Conservation (phyloP, 2,113 vertebrate genomes). For the Speoplatyrhinus poulsoni region DNA sequence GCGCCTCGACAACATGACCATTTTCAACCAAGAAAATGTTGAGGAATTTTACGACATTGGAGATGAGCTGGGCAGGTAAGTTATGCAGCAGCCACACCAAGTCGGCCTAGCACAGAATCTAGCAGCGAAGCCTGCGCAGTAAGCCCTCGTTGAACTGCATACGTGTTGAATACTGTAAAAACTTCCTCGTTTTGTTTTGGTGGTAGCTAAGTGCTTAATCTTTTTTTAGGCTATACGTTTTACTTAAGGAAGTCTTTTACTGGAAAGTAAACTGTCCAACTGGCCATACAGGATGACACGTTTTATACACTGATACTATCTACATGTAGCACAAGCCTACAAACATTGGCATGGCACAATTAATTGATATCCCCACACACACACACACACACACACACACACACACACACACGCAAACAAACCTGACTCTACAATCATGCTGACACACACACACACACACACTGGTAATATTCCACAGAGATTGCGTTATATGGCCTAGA, state of each 20-base stretch:
- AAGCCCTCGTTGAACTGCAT: not conserved
- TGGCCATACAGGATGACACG: too few relatives aligned
- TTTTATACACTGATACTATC: too few relatives aligned
- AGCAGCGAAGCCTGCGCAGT: not conserved
- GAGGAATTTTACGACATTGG: constrained; percentile 91
- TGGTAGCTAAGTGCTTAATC: too few relatives aligned
- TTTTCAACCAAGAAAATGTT: constrained; percentile 93
- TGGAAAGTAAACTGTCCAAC: not conserved
- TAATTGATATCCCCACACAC: not conserved
- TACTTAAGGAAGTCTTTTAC: not conserved
- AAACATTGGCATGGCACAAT: not conserved
- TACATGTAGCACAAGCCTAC: too few relatives aligned
- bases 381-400: not conserved
- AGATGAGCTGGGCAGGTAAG: constrained; percentile 93
- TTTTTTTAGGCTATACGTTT: too few relatives aligned
- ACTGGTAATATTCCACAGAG: too few relatives aligned
- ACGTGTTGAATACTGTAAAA: not conserved
- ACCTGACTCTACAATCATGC: not conserved
- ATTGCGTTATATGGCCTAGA: too few relatives aligned
- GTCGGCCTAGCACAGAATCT: not conserved
- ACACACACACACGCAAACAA: not conserved
- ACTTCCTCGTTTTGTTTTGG: too few relatives aligned
- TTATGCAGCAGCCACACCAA: not conserved
- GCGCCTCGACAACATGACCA: constrained; percentile 85
- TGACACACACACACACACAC: not conserved